These are phyloP conservation scores for Notolepis coatsorum DNA, from an alignment of 2,797 vertebrate genomes.

Conservation along the genomic window DNA sequence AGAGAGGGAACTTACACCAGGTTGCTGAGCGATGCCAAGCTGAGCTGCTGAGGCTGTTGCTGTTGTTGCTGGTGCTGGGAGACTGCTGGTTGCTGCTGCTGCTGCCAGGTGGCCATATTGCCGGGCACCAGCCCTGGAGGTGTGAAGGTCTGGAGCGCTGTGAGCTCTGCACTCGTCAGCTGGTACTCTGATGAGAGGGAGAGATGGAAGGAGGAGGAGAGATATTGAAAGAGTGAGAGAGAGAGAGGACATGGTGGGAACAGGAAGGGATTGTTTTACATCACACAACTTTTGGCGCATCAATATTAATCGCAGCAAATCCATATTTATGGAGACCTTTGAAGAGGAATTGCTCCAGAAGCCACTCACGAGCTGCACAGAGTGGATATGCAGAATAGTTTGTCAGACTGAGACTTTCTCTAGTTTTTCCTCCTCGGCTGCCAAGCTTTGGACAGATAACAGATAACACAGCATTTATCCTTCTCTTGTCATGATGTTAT, in stretches of 20 bases:
- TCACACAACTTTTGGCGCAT: slow-evolving; percentile 70
- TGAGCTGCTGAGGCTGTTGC: slow-evolving; percentile 78
- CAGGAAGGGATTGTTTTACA: slow-evolving; percentile 64
- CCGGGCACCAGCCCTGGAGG: slow-evolving; percentile 92
- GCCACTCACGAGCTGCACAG: slow-evolving; percentile 71
- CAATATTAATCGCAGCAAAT: slow-evolving; percentile 75
- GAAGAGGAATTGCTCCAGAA: slow-evolving; percentile 72
- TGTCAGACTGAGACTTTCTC: slow-evolving; percentile 35
- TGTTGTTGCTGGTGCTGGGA: slow-evolving; percentile 86
- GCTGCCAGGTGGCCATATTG: slow-evolving; percentile 95
- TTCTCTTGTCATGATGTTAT: background rate
- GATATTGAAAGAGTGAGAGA: slow-evolving; percentile 16
- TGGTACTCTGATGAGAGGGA: slow-evolving; percentile 90
- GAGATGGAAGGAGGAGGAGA: background rate
- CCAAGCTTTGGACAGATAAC: slow-evolving; percentile 13
- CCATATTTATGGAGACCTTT: slow-evolving; percentile 78
- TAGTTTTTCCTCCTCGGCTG: slow-evolving; percentile 10
- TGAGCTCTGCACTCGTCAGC: slow-evolving; percentile 94
- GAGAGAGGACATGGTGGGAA: slow-evolving; percentile 23
- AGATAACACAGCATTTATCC: slow-evolving; percentile 18
- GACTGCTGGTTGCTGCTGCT: slow-evolving; percentile 83
- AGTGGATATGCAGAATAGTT: slow-evolving; percentile 77
- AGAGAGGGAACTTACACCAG: slow-evolving; percentile 86
- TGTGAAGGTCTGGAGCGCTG: slow-evolving; percentile 93
- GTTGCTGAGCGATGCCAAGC: slow-evolving; percentile 92